phyloP scores from a whole-genome alignment of 2,113 vertebrate species.

The Sphaerodactylus townsendi region DNA sequence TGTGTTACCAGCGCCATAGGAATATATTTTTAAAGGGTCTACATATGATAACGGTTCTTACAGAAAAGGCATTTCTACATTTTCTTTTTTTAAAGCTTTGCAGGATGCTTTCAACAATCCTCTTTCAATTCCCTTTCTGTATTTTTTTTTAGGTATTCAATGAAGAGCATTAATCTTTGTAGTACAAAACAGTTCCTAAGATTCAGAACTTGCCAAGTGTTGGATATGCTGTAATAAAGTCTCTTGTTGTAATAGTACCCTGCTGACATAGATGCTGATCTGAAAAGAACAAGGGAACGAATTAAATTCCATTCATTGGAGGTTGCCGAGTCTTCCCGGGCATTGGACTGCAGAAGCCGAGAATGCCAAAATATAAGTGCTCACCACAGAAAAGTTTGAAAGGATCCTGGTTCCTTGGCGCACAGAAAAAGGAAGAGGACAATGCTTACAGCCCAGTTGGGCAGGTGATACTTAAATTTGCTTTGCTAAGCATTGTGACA shows the following conservation, averaged over 20 bases:
- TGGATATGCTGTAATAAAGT: constrained; percentile 73
- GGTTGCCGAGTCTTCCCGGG: constrained; percentile 50
- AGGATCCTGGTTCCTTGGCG: neutral
- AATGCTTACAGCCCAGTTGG: constrained; percentile 12
- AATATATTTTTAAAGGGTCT: neutral
- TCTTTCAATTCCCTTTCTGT: constrained; percentile 31
- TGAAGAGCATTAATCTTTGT: constrained; percentile 46
- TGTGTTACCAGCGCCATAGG: neutral
- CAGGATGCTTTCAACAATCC: constrained; percentile 29
- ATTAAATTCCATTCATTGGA: constrained; percentile 60
- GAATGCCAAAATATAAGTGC: constrained; percentile 30
- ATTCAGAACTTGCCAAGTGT: constrained; percentile 71
- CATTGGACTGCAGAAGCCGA: constrained; percentile 39
- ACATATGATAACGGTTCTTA: constrained; percentile 3
- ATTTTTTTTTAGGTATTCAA: constrained; percentile 51
- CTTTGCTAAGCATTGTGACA: neutral
- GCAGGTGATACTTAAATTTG: neutral
- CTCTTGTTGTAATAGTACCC: constrained; percentile 65
- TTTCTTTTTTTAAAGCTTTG: neutral
- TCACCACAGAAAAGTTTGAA: constrained; percentile 30
- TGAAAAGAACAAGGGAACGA: constrained; percentile 56
- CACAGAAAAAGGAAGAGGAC: constrained; percentile 22
- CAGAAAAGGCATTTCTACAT: neutral
- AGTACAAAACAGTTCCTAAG: constrained; percentile 66
- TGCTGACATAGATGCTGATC: constrained; percentile 64